These are phyloP conservation scores for Panthera uncia DNA, from an alignment of 2,113 vertebrate species.

Conservation along the genomic window DNA sequence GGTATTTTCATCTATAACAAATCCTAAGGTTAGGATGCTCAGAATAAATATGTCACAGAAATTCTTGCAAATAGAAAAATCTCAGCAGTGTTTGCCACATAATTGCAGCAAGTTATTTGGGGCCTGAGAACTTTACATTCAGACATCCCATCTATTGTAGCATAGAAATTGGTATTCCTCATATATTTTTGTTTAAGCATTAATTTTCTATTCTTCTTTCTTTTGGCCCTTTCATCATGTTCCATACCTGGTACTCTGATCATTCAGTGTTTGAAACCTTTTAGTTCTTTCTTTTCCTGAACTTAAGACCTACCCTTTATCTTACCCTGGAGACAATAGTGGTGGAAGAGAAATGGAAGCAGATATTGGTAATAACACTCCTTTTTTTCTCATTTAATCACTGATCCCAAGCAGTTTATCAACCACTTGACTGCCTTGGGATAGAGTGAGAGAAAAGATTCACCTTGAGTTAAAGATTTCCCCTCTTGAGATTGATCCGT, in stretches of 20 bases:
- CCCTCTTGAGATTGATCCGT: background rate
- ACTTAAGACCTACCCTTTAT: background rate
- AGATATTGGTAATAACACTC: background rate
- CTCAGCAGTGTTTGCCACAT: background rate
- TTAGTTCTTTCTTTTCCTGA: background rate
- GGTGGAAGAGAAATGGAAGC: background rate
- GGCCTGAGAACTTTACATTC: background rate
- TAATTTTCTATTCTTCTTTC: constrained; percentile 2
- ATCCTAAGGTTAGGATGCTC: constrained; percentile 9
- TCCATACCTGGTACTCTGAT: background rate
- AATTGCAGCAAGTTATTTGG: background rate
- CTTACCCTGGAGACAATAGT: background rate
- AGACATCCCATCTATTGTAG: background rate
- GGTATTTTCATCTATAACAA: background rate
- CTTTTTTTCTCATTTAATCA: background rate
- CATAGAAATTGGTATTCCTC: background rate
- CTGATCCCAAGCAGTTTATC: background rate
- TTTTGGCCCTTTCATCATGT: background rate
- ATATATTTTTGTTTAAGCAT: background rate
- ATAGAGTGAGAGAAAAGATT: background rate
- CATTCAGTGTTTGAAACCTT: background rate
- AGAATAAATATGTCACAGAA: background rate
- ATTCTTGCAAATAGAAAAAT: constrained; percentile 16
- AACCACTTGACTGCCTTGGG: background rate
- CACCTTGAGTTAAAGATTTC: background rate